Evolutionary conservation across 1,140 invertebrate species (phyloP).

Genomic region (Drosophila erecta): DNA sequence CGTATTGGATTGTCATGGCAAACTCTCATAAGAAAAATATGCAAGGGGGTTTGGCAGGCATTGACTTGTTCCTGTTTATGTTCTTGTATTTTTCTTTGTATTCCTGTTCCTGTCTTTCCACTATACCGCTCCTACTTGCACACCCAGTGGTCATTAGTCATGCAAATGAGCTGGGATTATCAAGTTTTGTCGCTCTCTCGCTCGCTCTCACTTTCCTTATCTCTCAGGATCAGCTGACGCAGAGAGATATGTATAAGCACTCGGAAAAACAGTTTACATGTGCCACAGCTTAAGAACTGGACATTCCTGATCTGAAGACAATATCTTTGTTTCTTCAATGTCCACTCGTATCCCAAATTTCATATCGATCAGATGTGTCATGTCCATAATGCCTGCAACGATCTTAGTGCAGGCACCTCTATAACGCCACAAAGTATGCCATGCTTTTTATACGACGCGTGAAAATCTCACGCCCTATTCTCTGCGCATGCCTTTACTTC

Average conservation of each 20-base stretch:
- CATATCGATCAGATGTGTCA: not conserved
- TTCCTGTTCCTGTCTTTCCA: not conserved
- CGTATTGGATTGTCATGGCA: not conserved
- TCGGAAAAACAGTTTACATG: not conserved
- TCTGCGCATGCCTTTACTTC: too few relatives aligned
- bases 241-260: constrained; percentile 5
- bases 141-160: constrained; percentile 31
- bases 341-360: not conserved
- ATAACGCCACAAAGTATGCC: not conserved
- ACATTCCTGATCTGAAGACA: not conserved
- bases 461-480: too few relatives aligned
- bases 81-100: not conserved
- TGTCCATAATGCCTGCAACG: too few relatives aligned
- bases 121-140: not conserved
- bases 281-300: not conserved
- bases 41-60: constrained; percentile 35
- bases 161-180: constrained; percentile 30
- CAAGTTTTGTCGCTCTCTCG: constrained; percentile 14
- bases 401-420: too few relatives aligned
- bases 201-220: constrained; percentile 31
- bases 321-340: not conserved
- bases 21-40: constrained; percentile 40
- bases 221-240: constrained; percentile 25
- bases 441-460: too few relatives aligned
- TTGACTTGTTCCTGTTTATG: constrained; percentile 30